Evolutionary conservation across 2,888 invertebrate genomes (phyloP).

Genomic region (Tinea trinotella): DNA sequence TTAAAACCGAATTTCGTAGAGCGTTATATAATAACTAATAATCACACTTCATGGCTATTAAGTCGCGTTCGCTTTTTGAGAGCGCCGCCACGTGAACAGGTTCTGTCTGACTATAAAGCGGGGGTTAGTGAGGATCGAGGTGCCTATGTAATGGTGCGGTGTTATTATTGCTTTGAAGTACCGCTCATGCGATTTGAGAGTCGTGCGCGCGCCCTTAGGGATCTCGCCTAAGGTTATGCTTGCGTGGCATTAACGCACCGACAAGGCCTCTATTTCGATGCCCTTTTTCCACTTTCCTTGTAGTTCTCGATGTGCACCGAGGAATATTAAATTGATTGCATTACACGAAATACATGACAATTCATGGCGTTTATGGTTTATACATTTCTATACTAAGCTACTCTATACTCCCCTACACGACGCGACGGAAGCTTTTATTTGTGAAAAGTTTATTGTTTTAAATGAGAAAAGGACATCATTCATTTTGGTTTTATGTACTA

Average conservation of each 20-base stretch:
- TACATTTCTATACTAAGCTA: too few species aligned
- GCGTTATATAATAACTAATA: slow-evolving; percentile 49
- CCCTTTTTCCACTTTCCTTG: slow-evolving; percentile 5
- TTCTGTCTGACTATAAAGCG: slow-evolving; percentile 32
- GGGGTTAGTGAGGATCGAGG: slow-evolving; percentile 37
- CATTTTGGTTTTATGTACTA: too few species aligned
- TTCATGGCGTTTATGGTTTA: too few species aligned
- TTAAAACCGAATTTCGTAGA: slow-evolving; percentile 40
- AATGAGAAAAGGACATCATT: too few species aligned
- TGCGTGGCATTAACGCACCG: neutral
- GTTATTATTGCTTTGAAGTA: slow-evolving; percentile 60
- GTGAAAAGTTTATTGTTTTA: too few species aligned
- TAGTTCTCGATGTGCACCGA: neutral
- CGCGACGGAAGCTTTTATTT: too few species aligned
- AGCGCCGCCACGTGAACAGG: slow-evolving; percentile 55
- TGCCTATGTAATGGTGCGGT: slow-evolving; percentile 47
- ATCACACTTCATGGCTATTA: slow-evolving; percentile 60
- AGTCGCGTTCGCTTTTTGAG: slow-evolving; percentile 54
- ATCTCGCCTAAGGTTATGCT: slow-evolving; percentile 2
- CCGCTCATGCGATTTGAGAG: slow-evolving; percentile 32
- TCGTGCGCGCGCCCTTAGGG: slow-evolving; percentile 9
- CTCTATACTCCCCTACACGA: too few species aligned
- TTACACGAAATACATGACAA: too few species aligned
- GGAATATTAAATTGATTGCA: neutral
- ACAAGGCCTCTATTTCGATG: neutral